A percentile compares a stretch with the other conserved stretches of the same genome.
Evolutionary conservation across 1,140 invertebrate genomes (phyloP).

Genomic region (Drosophila willistoni): DNA sequence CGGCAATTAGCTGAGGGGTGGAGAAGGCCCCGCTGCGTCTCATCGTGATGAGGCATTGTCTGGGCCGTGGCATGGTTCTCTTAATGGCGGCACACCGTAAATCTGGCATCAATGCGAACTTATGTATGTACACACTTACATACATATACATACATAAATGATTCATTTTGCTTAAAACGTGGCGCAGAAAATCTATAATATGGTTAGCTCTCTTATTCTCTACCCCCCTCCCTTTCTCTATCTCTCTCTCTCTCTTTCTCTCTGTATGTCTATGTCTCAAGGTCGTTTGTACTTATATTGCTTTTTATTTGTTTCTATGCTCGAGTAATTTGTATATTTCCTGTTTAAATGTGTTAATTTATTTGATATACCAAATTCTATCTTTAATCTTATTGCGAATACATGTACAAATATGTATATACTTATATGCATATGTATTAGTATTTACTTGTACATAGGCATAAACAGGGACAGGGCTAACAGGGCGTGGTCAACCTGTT

Average conservation of each 20-base stretch:
- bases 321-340: slow-evolving; percentile 55
- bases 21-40: too few species aligned
- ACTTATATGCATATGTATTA: too few species aligned
- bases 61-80: too few species aligned
- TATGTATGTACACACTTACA: not conserved
- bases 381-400: slow-evolving; percentile 8
- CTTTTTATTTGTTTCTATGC: slow-evolving; percentile 34
- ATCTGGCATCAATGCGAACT: too few species aligned
- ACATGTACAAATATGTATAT: not conserved
- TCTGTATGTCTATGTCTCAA: slow-evolving; percentile 11
- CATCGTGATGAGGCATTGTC: too few species aligned
- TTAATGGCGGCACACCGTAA: too few species aligned
- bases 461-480: not conserved
- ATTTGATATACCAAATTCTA: slow-evolving; percentile 42
- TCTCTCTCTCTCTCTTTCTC: slow-evolving; percentile 24
- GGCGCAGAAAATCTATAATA: slow-evolving; percentile 6
- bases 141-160: not conserved
- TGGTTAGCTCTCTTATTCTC: slow-evolving; percentile 36
- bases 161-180: not conserved
- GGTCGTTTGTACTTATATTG: slow-evolving; percentile 21
- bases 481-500: slow-evolving; percentile 11
- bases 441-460: not conserved
- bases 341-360: slow-evolving; percentile 67
- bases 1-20: too few species aligned
- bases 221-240: slow-evolving; percentile 24